Evolutionary conservation across 1,140 invertebrate genomes (phyloP).

Genomic region (Plodia interpunctella): DNA sequence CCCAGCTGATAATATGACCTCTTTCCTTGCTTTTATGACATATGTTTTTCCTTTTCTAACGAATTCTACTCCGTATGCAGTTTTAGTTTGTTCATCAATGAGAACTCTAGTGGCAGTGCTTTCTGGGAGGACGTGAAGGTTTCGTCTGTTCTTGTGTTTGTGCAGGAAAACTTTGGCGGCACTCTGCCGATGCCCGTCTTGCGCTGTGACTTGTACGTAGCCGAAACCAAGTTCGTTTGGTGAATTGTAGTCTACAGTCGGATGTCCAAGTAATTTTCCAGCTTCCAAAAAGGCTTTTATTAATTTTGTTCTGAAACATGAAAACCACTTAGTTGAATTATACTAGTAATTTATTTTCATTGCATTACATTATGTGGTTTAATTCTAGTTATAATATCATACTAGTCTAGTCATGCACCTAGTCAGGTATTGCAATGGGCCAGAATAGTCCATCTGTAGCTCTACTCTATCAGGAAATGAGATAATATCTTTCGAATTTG

Average conservation of each 20-base stretch:
- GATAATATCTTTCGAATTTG: too few species aligned
- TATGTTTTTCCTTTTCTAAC: slow-evolving; percentile 54
- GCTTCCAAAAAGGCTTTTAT: slow-evolving; percentile 77
- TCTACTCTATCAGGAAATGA: too few species aligned
- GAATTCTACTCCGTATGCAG: slow-evolving; percentile 82
- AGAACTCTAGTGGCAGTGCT: slow-evolving; percentile 81
- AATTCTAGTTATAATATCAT: too few species aligned
- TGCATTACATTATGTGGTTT: too few species aligned
- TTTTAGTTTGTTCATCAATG: slow-evolving; percentile 79
- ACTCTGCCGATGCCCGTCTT: slow-evolving; percentile 73
- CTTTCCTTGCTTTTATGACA: slow-evolving; percentile 70
- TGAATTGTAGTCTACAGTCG: slow-evolving; percentile 75
- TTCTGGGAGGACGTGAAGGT: slow-evolving; percentile 81
- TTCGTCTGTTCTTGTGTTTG: slow-evolving; percentile 78
- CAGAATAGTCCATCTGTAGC: too few species aligned
- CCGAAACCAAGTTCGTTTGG: slow-evolving; percentile 76
- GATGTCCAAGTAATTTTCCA: slow-evolving; percentile 75
- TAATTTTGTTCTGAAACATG: slow-evolving; percentile 72
- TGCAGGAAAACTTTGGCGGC: slow-evolving; percentile 78
- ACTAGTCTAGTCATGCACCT: too few species aligned
- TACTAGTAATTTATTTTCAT: too few species aligned
- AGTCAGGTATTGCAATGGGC: too few species aligned
- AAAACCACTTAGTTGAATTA: slow-evolving; percentile 15
- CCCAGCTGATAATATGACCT: slow-evolving; percentile 80
- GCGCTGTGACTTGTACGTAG: slow-evolving; percentile 81